phyloP scores from a whole-genome alignment of 2,113 vertebrate species.

The Alexandromys fortis region DNA sequence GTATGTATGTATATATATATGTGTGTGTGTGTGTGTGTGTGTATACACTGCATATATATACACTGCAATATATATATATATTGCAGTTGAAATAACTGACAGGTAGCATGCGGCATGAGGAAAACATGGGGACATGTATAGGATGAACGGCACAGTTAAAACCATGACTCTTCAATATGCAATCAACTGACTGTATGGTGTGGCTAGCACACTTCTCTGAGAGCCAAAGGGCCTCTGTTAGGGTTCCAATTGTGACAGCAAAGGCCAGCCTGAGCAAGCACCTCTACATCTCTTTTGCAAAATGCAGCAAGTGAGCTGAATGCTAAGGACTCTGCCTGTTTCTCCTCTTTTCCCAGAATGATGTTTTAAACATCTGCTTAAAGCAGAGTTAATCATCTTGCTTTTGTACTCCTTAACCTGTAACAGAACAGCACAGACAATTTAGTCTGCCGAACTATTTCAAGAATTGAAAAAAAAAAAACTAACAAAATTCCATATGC shows the following conservation, averaged over 20 bases:
- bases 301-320: neutral
- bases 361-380: neutral
- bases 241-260: neutral
- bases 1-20: no score
- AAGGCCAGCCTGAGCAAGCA: neutral
- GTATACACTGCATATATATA: no score
- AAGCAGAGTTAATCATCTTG: conserved; percentile 3
- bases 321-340: neutral
- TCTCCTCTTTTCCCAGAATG: neutral
- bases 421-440: neutral
- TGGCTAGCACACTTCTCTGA: neutral
- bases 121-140: neutral
- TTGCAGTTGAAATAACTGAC: neutral
- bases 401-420: neutral
- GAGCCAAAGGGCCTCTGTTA: neutral
- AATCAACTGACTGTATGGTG: neutral
- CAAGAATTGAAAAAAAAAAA: neutral
- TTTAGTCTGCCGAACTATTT: neutral
- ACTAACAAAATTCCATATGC: neutral
- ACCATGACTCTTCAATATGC: neutral
- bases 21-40: no score
- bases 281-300: neutral
- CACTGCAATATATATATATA: neutral
- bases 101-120: neutral
- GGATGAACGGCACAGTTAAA: neutral